phyloP scores from a whole-genome alignment of 2,113 vertebrate genomes.

The Ctenomys sociabilis region DNA sequence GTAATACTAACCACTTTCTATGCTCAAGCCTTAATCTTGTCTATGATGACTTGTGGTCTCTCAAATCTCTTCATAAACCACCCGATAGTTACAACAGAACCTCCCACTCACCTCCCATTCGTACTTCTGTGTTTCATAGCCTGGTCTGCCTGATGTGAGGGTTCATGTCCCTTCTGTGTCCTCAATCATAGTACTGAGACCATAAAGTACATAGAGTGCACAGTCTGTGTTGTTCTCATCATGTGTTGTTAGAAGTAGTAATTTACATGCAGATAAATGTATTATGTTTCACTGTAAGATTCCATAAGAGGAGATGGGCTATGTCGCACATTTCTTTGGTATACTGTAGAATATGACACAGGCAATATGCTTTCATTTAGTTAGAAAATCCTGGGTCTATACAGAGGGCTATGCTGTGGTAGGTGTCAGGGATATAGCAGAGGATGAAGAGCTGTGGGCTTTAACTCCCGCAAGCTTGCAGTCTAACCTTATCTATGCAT shows the following conservation, averaged over 20 bases:
- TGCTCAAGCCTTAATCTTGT: not conserved
- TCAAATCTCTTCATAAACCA: not conserved
- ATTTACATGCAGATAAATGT: not conserved
- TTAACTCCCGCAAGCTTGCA: not conserved
- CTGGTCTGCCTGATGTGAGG: not conserved
- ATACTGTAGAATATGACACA: not conserved
- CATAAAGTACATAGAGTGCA: not conserved
- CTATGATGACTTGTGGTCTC: not conserved
- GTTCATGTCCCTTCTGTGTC: not conserved
- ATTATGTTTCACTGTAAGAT: not conserved
- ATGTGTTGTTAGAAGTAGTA: not conserved
- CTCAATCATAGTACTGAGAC: not conserved
- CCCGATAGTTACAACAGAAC: not conserved
- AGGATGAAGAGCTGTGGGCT: not conserved
- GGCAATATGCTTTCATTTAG: not conserved
- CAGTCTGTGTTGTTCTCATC: not conserved
- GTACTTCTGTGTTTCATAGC: not conserved
- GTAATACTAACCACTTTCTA: not conserved
- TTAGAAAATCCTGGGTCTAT: not conserved
- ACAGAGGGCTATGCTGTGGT: not conserved
- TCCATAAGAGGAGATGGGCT: not conserved
- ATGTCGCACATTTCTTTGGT: not conserved
- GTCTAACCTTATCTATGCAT: not conserved
- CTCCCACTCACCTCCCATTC: not conserved
- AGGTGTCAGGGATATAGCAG: not conserved